Evolutionary conservation across 2,888 invertebrate species (phyloP).

Genomic region (Chloroclysta siterata): DNA sequence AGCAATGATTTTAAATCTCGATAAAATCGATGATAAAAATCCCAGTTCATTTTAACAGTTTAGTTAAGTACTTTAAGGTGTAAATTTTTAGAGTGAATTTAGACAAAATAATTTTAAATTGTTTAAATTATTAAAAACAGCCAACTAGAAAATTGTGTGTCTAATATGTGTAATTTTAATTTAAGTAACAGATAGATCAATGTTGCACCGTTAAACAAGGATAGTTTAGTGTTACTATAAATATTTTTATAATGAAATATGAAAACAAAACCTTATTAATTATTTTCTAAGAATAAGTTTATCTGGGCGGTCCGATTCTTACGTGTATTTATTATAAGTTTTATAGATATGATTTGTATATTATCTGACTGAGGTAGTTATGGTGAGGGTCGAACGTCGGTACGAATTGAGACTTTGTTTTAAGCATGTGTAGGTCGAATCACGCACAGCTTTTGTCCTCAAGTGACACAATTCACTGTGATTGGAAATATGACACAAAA

Average conservation of each 20-base stretch:
- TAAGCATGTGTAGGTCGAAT: slow-evolving; percentile 23
- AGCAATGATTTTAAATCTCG: slow-evolving; percentile 20
- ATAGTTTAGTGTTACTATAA: slow-evolving; percentile 73
- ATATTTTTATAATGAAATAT: slow-evolving; percentile 77
- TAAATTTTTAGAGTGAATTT: slow-evolving; percentile 14
- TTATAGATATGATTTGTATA: slow-evolving; percentile 40
- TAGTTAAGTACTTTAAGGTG: slow-evolving; percentile 10
- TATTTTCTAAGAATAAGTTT: slow-evolving; percentile 59
- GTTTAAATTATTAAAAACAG: slow-evolving; percentile 28
- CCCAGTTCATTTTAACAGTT: slow-evolving; percentile 14
- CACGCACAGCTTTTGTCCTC: slow-evolving; percentile 30
- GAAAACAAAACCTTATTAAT: slow-evolving; percentile 61
- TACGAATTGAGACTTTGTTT: slow-evolving; percentile 40
- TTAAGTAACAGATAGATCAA: slow-evolving; percentile 56
- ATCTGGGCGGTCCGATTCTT: slow-evolving; percentile 58
- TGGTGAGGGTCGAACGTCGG: slow-evolving; percentile 45
- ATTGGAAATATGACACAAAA: neutral
- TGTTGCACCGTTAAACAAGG: slow-evolving; percentile 73
- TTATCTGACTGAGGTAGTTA: slow-evolving; percentile 52
- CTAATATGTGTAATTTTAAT: slow-evolving; percentile 57
- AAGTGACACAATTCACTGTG: slow-evolving; percentile 3
- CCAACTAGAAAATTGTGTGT: slow-evolving; percentile 38
- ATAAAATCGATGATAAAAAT: slow-evolving; percentile 26
- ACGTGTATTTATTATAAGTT: slow-evolving; percentile 53
- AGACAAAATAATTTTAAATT: neutral